These are phyloP conservation scores for Haliclona indistincta DNA, from an alignment of 37 sponge, comb jelly and placozoan species.

Conservation along the genomic window DNA sequence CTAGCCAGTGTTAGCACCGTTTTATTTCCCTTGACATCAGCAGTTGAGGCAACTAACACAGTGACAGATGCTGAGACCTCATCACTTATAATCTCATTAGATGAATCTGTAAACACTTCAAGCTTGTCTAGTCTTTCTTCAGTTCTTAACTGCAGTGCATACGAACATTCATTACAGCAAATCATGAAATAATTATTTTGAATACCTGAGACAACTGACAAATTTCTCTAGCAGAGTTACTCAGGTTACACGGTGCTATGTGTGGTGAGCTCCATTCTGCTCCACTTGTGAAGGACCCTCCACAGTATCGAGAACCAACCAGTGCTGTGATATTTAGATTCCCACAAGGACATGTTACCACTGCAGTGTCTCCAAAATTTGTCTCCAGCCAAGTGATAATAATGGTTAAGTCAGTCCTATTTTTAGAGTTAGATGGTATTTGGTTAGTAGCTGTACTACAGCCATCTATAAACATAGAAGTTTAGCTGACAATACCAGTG, in stretches of 20 bases:
- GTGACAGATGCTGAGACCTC: neutral
- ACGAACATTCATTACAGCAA: no score
- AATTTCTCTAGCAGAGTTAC: neutral
- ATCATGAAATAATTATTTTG: no score
- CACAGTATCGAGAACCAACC: slow-evolving; percentile 40
- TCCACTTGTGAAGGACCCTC: slow-evolving; percentile 40
- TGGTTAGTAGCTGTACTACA: slow-evolving; percentile 13
- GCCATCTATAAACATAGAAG: slow-evolving; percentile 27
- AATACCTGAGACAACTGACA: slow-evolving; percentile 41
- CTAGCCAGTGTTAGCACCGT: slow-evolving; percentile 9
- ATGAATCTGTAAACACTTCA: neutral
- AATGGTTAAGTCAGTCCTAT: slow-evolving; percentile 6
- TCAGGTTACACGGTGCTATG: slow-evolving; percentile 29
- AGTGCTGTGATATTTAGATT: neutral
- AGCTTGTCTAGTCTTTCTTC: neutral
- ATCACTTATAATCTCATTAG: neutral
- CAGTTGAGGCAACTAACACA: neutral
- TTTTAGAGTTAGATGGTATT: neutral
- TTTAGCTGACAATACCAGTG: neutral
- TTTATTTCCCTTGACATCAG: neutral
- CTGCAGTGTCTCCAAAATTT: slow-evolving; percentile 24
- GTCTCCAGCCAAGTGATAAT: slow-evolving; percentile 39
- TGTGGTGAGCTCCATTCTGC: slow-evolving; percentile 37
- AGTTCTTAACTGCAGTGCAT: neutral
- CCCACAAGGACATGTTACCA: slow-evolving; percentile 46